These are phyloP conservation scores for Lontra canadensis DNA, from an alignment of 2,113 vertebrate genomes.

Conservation along the genomic window DNA sequence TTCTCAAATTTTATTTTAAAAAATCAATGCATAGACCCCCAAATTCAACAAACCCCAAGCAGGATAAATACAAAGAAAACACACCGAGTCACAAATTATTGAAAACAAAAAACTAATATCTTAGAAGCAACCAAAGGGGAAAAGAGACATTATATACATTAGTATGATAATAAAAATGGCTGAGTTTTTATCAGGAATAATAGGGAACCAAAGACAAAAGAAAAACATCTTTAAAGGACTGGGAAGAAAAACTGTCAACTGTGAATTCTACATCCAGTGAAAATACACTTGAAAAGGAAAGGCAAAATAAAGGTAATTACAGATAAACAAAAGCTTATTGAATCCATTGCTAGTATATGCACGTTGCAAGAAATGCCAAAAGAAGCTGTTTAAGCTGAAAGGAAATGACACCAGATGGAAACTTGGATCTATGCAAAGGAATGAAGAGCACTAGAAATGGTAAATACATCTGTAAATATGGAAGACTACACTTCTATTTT, in stretches of 20 bases:
- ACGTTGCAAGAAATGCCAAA: background rate
- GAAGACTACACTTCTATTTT: background rate
- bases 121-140: background rate
- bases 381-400: no score
- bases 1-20: conserved; percentile 1
- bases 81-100: background rate
- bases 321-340: background rate
- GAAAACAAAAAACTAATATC: background rate
- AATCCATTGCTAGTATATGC: background rate
- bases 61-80: background rate
- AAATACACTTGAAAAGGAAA: background rate
- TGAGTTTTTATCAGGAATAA: background rate
- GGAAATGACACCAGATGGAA: background rate
- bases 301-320: background rate
- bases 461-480: accelerated
- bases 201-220: background rate
- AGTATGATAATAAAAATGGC: background rate
- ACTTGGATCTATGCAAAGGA: background rate
- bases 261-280: background rate
- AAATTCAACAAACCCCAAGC: background rate
- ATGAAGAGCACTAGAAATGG: background rate
- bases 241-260: background rate
- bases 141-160: background rate
- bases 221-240: background rate
- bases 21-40: background rate